Conservation (phyloP, 1,140 invertebrate species). For the Caenorhabditis inopinata region DNA sequence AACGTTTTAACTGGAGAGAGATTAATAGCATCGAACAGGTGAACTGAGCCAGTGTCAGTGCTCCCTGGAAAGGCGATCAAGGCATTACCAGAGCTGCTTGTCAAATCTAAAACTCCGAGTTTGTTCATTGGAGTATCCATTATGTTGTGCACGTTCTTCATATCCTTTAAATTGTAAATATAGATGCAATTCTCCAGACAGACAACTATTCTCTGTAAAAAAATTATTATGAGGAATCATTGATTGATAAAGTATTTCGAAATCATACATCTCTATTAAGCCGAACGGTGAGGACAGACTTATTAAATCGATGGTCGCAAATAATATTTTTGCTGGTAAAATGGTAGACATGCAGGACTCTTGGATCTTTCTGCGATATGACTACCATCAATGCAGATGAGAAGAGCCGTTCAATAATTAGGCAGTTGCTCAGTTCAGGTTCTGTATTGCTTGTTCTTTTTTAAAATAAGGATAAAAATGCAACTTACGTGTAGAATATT, state of each 20-base stretch:
- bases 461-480: neutral
- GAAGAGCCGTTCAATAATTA: conserved; percentile 91
- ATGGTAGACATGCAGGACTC: conserved; percentile 92
- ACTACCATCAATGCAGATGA: conserved; percentile 93
- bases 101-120: conserved; percentile 85
- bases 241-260: neutral
- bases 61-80: conserved; percentile 90
- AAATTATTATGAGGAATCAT: conserved; percentile 31
- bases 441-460: conserved; percentile 31
- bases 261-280: conserved; percentile 86
- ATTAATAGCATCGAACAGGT: conserved; percentile 78
- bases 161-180: conserved; percentile 97
- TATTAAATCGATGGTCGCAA: conserved; percentile 95
- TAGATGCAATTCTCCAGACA: conserved; percentile 95
- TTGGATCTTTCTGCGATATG: conserved; percentile 84
- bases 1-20: conserved; percentile 68
- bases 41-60: conserved; percentile 44
- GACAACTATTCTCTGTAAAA: conserved; percentile 83
- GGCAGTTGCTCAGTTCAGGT: conserved; percentile 65
- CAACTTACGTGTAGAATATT: conserved; percentile 17
- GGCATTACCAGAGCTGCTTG: conserved; percentile 82
- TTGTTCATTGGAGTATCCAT: conserved; percentile 94
- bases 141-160: conserved; percentile 93
- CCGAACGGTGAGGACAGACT: conserved; percentile 92
- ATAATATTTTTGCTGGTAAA: conserved; percentile 98